Percentiles rank a stretch among this genome's conserved stretches.
Conservation (phyloP, 2,888 invertebrate genomes). For the Nipponacmea schrenckii region DNA sequence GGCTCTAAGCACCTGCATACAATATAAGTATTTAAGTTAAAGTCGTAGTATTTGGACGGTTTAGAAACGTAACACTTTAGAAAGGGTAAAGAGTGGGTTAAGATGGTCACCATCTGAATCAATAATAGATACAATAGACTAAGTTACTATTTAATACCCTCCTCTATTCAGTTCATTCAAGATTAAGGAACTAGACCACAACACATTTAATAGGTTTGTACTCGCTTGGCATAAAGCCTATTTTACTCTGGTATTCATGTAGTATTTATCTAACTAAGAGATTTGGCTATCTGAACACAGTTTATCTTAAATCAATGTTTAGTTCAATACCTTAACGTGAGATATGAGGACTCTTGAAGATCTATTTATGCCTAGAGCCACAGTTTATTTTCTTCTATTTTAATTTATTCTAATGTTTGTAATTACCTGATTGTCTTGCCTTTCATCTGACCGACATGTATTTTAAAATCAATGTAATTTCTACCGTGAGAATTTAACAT, state of each 20-base stretch:
- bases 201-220: conserved; percentile 5
- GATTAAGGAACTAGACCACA: conserved; percentile 4
- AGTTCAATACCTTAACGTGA: conserved; percentile 4
- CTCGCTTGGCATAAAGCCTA: background rate
- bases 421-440: too few species aligned
- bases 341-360: background rate
- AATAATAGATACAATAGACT: background rate
- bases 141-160: conserved; percentile 1
- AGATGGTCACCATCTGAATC: conserved; percentile 2
- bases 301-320: background rate
- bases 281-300: background rate
- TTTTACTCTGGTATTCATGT: background rate
- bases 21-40: background rate
- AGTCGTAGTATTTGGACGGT: background rate
- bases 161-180: background rate
- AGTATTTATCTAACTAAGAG: too few species aligned
- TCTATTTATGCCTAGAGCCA: background rate
- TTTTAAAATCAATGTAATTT: too few species aligned
- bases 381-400: background rate
- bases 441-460: too few species aligned
- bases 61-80: conserved; percentile 4
- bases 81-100: background rate
- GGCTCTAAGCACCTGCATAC: background rate
- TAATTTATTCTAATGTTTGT: conserved; percentile 2
- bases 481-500: too few species aligned